Percentiles rank a stretch among this genome's conserved stretches.
Conservation (phyloP, 30 jellyfish, hydroid and myxozoan species). For the Hydra vulgaris region DNA sequence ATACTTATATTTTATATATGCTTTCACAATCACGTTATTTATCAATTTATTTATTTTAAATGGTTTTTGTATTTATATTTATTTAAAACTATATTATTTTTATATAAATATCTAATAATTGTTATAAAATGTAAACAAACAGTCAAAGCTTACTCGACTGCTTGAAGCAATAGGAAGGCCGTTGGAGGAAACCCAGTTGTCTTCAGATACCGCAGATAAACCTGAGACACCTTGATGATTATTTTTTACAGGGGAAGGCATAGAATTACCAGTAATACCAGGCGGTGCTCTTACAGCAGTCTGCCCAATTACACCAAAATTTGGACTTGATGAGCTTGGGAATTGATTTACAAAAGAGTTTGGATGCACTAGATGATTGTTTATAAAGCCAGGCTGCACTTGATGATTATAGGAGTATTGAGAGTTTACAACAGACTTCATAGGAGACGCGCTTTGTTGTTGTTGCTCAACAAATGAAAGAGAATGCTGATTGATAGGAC, state of each 20-base stretch:
- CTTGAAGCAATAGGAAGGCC: not conserved
- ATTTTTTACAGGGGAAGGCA: not conserved
- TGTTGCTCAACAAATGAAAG: slow-evolving; percentile 40
- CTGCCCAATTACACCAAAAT: slow-evolving; percentile 70
- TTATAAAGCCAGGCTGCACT: slow-evolving; percentile 36
- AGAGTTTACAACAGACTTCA: not conserved
- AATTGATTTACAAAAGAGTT: not conserved
- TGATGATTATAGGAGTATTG: slow-evolving; percentile 21
- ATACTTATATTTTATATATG: too few species aligned
- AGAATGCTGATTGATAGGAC: slow-evolving; percentile 43
- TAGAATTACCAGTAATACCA: not conserved
- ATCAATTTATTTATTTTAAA: too few species aligned
- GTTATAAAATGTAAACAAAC: not conserved
- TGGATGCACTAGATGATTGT: not conserved
- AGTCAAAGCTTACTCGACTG: not conserved
- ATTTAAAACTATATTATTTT: too few species aligned
- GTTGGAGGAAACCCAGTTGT: not conserved
- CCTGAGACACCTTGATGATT: not conserved
- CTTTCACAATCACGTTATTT: too few species aligned
- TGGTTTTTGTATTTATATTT: too few species aligned
- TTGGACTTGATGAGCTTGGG: slow-evolving; percentile 34
- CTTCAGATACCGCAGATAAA: not conserved
- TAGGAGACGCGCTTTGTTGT: slow-evolving; percentile 15
- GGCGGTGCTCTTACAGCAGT: slow-evolving; percentile 22
- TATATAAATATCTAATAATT: too few species aligned